Evolutionary conservation across 2,888 invertebrate genomes (phyloP).

Genomic region (Busseola fusca): DNA sequence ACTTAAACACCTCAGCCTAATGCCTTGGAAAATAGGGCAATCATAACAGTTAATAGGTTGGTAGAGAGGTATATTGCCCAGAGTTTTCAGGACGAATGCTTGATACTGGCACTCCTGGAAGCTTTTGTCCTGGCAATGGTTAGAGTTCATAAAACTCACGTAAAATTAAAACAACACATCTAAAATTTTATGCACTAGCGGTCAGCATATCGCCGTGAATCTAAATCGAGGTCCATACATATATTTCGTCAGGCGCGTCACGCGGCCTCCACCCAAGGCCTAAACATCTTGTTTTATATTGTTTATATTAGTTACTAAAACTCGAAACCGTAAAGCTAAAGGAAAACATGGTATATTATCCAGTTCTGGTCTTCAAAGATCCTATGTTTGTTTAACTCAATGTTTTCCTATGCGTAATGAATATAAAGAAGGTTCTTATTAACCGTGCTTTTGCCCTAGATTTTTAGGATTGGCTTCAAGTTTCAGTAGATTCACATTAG

Average conservation of each 20-base stretch:
- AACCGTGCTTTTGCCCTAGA: background rate
- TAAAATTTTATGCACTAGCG: constrained; percentile 13
- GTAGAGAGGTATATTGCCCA: too few relatives aligned
- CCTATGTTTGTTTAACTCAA: background rate
- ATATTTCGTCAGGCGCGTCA: constrained; percentile 50
- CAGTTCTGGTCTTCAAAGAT: background rate
- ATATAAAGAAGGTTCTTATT: background rate
- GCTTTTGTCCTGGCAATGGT: background rate
- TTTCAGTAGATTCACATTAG: background rate
- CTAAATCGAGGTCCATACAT: constrained; percentile 34
- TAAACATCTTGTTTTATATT: constrained; percentile 31
- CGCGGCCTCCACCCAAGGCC: constrained; percentile 50
- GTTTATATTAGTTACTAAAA: constrained; percentile 30
- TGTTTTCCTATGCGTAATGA: background rate
- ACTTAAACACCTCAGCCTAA: too few relatives aligned
- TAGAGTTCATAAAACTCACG: background rate
- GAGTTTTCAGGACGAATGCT: background rate
- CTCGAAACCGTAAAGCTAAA: background rate
- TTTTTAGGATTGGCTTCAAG: background rate
- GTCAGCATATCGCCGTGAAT: constrained; percentile 18
- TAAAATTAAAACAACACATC: constrained; percentile 18
- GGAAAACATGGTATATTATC: background rate
- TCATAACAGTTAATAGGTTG: too few relatives aligned
- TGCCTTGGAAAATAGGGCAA: too few relatives aligned
- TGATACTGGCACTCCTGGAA: background rate